Percentiles rank a stretch among this genome's conserved stretches.
phyloP scores from a whole-genome alignment of 2,113 vertebrate genomes.

The Mobula hypostoma region DNA sequence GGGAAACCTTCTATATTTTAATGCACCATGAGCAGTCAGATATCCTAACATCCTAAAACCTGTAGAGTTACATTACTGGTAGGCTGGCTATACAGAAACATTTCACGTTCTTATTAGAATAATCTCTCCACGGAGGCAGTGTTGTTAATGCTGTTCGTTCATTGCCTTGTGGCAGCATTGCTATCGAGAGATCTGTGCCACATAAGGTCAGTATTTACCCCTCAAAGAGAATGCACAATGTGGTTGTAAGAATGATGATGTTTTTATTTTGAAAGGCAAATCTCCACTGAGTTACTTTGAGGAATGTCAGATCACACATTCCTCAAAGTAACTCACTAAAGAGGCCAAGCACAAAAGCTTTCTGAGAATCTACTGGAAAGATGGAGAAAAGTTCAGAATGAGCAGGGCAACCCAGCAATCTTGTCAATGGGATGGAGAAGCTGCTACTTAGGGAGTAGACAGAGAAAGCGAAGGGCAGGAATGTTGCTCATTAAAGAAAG shows the following conservation, averaged over 20 bases:
- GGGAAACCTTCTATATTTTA: neutral
- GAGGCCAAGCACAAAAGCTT: neutral
- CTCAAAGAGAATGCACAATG: neutral
- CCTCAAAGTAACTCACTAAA: neutral
- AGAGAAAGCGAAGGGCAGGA: neutral
- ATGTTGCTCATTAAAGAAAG: neutral
- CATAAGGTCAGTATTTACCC: no score
- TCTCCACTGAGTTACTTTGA: neutral
- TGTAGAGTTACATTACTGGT: neutral
- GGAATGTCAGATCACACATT: neutral
- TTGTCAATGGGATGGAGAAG: no score
- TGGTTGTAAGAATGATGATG: neutral
- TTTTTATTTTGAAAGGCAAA: neutral
- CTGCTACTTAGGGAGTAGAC: neutral
- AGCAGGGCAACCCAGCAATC: neutral
- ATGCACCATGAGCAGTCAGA: neutral
- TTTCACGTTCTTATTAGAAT: no score
- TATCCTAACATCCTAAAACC: neutral
- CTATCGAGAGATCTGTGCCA: neutral
- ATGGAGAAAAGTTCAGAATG: neutral
- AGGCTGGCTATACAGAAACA: neutral
- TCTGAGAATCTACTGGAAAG: neutral
- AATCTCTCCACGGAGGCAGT: neutral
- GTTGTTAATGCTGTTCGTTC: no score
- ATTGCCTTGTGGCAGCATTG: neutral